These are phyloP conservation scores for Ammospiza caudacuta DNA, from an alignment of 2,113 vertebrate genomes.

Conservation along the genomic window DNA sequence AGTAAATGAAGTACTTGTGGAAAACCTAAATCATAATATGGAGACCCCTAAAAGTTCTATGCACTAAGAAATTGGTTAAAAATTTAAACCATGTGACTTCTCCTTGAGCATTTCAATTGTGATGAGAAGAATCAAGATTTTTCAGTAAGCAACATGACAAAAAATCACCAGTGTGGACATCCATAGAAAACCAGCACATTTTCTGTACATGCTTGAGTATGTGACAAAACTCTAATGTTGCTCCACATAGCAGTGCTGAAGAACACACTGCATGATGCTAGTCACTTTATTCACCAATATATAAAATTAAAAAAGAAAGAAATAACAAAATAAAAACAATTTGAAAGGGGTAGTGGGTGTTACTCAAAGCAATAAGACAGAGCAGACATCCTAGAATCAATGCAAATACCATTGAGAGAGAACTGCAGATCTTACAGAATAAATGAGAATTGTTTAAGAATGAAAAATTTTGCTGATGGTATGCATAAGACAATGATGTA, in stretches of 20 bases:
- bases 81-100: neutral
- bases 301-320: neutral
- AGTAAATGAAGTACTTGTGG: neutral
- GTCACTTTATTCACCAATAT: neutral
- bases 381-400: neutral
- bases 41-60: neutral
- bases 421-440: neutral
- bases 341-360: accelerated
- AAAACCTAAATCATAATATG: neutral
- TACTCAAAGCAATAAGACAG: neutral
- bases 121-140: neutral
- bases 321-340: neutral
- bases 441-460: neutral
- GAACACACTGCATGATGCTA: accelerated
- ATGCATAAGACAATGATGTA: neutral
- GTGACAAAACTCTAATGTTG: neutral
- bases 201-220: neutral
- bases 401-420: neutral
- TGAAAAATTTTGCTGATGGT: neutral
- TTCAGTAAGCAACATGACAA: neutral
- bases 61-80: neutral
- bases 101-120: neutral
- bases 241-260: neutral
- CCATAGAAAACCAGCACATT: neutral
- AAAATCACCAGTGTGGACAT: neutral